These are phyloP conservation scores for Pristiophorus japonicus DNA, from an alignment of 2,113 vertebrate species.

Conservation along the genomic window DNA sequence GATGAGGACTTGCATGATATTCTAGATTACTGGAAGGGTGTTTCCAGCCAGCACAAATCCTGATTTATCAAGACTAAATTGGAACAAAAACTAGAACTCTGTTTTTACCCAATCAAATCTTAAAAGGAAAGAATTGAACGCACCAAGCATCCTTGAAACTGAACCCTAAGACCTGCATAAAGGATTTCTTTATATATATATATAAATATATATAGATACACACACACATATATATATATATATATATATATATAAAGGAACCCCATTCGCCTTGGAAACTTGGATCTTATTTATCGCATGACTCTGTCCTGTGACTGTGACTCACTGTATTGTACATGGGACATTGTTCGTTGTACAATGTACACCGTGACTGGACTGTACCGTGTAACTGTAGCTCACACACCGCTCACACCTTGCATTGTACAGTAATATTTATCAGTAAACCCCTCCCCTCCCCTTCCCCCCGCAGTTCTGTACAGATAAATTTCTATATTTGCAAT, in stretches of 20 bases:
- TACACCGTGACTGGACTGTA: constrained; percentile 34
- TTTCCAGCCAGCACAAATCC: constrained; percentile 34
- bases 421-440: constrained; percentile 32
- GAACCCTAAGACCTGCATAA: neutral
- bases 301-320: constrained; percentile 33
- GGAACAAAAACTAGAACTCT: neutral
- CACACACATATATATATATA: too few species aligned
- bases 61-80: constrained; percentile 11
- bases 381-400: constrained; percentile 33
- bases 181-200: constrained; percentile 3
- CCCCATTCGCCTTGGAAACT: constrained; percentile 33
- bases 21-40: constrained; percentile 39
- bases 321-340: constrained; percentile 33
- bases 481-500: constrained; percentile 38
- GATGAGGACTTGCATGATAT: constrained; percentile 39
- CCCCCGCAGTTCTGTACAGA: constrained; percentile 30
- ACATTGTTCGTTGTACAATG: constrained; percentile 28
- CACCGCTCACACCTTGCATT: constrained; percentile 31
- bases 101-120: constrained; percentile 9
- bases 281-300: constrained; percentile 36
- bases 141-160: constrained; percentile 16
- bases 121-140: neutral
- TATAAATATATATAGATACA: constrained; percentile 23
- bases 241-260: constrained; percentile 49
- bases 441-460: neutral